Percentiles rank a stretch among this genome's conserved stretches.
phyloP scores from a whole-genome alignment of 2,797 vertebrate genomes.

The Malacoraja senta region DNA sequence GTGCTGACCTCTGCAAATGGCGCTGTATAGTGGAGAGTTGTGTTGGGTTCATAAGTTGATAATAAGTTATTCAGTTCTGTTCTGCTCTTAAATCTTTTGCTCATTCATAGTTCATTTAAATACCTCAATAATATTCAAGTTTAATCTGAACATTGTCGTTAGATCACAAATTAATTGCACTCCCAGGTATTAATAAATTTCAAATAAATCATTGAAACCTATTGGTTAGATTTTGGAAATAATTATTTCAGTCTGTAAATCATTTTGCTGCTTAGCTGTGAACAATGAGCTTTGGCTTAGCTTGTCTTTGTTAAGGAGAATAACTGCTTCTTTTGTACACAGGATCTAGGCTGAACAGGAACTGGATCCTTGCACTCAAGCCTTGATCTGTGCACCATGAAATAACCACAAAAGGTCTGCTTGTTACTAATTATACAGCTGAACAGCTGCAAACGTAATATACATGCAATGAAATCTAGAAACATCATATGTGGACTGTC shows the following conservation, averaged over 20 bases:
- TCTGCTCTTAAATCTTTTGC: background rate
- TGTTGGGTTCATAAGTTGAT: background rate
- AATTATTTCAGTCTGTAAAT: background rate
- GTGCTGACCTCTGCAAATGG: background rate
- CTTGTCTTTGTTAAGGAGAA: background rate
- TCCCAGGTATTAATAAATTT: background rate
- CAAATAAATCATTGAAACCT: background rate
- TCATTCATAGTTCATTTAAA: background rate
- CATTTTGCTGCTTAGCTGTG: background rate
- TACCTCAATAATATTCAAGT: background rate
- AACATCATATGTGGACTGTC: background rate
- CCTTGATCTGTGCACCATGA: background rate
- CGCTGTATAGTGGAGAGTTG: background rate
- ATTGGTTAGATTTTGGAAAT: background rate
- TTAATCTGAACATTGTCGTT: background rate
- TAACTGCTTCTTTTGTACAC: background rate
- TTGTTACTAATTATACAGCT: background rate
- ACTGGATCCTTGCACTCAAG: background rate
- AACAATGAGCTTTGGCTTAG: background rate
- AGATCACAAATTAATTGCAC: background rate
- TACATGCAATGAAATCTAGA: background rate
- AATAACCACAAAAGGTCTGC: background rate
- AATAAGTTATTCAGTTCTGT: background rate
- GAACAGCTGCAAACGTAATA: conserved; percentile 14
- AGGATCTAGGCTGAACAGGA: background rate